phyloP scores from a whole-genome alignment of 2,113 vertebrate species.

The Morone saxatilis region DNA sequence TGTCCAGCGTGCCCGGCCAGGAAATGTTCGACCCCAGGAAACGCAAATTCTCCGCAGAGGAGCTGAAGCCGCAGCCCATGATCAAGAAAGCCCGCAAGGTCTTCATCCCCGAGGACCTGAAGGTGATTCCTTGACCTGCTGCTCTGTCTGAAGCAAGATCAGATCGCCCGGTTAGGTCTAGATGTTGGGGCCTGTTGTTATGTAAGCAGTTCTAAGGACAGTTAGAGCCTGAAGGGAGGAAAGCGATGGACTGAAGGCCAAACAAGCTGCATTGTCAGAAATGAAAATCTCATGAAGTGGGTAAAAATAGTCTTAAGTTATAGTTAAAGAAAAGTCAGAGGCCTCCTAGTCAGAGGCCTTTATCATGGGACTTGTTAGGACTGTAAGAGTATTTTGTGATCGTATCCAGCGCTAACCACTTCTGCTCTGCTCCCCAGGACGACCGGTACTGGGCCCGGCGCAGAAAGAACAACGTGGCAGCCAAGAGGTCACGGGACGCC shows the following conservation, averaged over 20 bases:
- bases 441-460: slow-evolving; percentile 98
- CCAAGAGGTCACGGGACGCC: slow-evolving; percentile 95
- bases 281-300: too few relatives aligned
- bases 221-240: neutral
- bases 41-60: slow-evolving; percentile 95
- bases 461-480: slow-evolving; percentile 99
- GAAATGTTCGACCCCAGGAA: slow-evolving; percentile 98
- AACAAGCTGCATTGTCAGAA: neutral
- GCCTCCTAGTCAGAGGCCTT: too few relatives aligned
- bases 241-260: neutral
- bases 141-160: neutral
- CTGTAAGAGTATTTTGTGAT: too few relatives aligned
- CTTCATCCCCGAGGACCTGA: slow-evolving; percentile 97
- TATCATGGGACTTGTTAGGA: too few relatives aligned
- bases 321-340: too few relatives aligned
- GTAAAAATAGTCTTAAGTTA: too few relatives aligned
- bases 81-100: slow-evolving; percentile 99
- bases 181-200: neutral
- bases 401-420: neutral
- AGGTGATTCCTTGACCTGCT: slow-evolving; percentile 85
- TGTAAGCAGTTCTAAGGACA: neutral
- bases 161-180: neutral
- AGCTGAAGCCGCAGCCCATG: slow-evolving; percentile 98
- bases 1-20: slow-evolving; percentile 98
- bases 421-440: slow-evolving; percentile 84